Percentiles rank a stretch among this genome's conserved stretches.
phyloP scores from a whole-genome alignment of 2,113 vertebrate species.

The Clarias magur region DNA sequence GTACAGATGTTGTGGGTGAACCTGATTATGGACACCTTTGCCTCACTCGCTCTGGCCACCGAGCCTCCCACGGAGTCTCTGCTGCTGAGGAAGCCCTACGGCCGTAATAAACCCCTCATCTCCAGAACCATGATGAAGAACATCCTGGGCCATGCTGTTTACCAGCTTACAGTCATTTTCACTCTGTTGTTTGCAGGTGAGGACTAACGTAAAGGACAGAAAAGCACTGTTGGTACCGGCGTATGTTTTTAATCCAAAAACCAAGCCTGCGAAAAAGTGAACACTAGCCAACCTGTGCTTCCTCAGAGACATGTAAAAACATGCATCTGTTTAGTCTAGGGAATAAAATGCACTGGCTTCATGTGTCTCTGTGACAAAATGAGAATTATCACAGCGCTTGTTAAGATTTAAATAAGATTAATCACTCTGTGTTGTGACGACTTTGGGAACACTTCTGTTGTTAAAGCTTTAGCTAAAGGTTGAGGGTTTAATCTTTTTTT shows the following conservation, averaged over 20 bases:
- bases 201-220: conserved; percentile 42
- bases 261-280: not conserved
- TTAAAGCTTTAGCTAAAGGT: not conserved
- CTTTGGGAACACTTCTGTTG: not conserved
- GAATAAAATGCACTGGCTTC: not conserved
- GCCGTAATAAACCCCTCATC: conserved; percentile 97
- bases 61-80: conserved; percentile 96
- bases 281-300: not conserved
- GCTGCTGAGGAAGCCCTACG: conserved; percentile 92
- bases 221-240: not conserved
- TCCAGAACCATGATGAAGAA: conserved; percentile 99
- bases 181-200: conserved; percentile 94
- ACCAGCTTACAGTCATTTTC: conserved; percentile 92
- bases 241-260: too few relatives aligned
- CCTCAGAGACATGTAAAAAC: not conserved
- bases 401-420: not conserved
- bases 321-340: too few relatives aligned
- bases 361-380: not conserved
- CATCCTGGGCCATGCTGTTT: conserved; percentile 94
- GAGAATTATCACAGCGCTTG: not conserved
- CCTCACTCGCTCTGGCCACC: conserved; percentile 95
- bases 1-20: conserved; percentile 99
- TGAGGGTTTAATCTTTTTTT: not conserved
- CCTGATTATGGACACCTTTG: conserved; percentile 98
- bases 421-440: not conserved